These are phyloP conservation scores for Setophaga petechia DNA, from an alignment of 2,113 vertebrate species.

Conservation along the genomic window DNA sequence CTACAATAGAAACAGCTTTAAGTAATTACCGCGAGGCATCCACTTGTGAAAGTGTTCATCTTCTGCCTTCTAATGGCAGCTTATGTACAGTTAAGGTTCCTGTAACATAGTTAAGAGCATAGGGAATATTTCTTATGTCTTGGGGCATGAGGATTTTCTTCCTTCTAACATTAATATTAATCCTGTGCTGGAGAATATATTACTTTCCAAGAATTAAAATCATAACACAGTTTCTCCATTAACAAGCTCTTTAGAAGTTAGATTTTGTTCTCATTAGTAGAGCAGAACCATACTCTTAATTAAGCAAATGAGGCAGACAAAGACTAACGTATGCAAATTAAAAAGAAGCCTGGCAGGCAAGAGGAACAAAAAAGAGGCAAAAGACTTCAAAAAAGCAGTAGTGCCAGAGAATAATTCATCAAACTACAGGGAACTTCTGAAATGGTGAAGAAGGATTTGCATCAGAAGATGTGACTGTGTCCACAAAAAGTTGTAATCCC, in stretches of 20 bases:
- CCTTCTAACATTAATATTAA: background rate
- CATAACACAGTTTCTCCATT: background rate
- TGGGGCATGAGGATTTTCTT: background rate
- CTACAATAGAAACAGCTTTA: background rate
- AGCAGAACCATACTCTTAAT: slow-evolving; percentile 22
- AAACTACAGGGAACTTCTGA: background rate
- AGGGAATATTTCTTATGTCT: background rate
- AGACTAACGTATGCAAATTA: slow-evolving; percentile 38
- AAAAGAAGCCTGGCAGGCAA: slow-evolving; percentile 15
- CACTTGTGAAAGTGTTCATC: background rate
- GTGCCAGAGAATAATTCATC: background rate
- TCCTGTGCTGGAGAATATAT: background rate
- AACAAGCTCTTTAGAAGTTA: background rate
- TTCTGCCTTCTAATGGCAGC: background rate
- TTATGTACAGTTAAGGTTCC: background rate
- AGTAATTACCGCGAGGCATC: background rate
- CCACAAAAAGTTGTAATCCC: background rate
- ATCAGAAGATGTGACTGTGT: background rate
- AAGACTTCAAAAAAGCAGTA: background rate
- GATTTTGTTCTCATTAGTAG: slow-evolving; percentile 26
- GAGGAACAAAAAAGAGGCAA: background rate
- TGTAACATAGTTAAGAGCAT: background rate
- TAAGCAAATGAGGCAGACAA: slow-evolving; percentile 42
- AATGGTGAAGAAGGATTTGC: background rate
- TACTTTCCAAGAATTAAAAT: slow-evolving; percentile 10